Evolutionary conservation across 2,113 vertebrate genomes (phyloP).

Genomic region (Oreochromis aureus): DNA sequence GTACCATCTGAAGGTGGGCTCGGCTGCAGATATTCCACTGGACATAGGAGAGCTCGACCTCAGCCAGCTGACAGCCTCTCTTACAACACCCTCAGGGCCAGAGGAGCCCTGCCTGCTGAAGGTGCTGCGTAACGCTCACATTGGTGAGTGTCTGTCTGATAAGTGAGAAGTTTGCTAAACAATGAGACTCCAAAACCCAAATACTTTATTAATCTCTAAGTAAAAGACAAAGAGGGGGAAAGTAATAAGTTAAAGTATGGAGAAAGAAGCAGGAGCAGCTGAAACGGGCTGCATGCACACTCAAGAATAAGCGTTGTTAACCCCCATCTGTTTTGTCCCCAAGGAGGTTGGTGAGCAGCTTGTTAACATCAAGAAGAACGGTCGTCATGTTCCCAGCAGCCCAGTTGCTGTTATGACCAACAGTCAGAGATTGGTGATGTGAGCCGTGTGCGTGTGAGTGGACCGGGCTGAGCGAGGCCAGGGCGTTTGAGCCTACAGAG

Average conservation of each 20-base stretch:
- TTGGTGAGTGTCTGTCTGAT: conserved; percentile 70
- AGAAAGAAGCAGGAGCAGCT: too few relatives aligned
- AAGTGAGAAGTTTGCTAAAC: too few relatives aligned
- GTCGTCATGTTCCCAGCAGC: conserved; percentile 83
- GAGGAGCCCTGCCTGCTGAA: conserved; percentile 88
- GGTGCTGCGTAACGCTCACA: conserved; percentile 83
- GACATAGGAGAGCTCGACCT: conserved; percentile 86
- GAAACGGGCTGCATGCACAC: too few relatives aligned
- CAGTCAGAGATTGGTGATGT: too few relatives aligned
- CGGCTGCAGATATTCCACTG: conserved; percentile 84
- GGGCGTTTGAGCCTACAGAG: too few relatives aligned
- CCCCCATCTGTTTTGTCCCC: conserved; percentile 70
- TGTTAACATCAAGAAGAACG: conserved; percentile 87
- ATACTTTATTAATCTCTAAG: too few relatives aligned
- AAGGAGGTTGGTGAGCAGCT: conserved; percentile 87
- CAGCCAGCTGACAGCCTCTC: conserved; percentile 81
- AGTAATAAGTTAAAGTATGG: too few relatives aligned
- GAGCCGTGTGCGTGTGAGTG: too few relatives aligned
- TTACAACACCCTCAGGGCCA: conserved; percentile 81
- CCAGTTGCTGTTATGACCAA: conserved; percentile 34
- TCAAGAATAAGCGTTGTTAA: neutral
- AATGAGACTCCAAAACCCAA: too few relatives aligned
- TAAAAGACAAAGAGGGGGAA: too few relatives aligned
- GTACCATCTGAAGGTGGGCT: conserved; percentile 90
- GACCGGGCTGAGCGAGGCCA: too few relatives aligned